A percentile compares a stretch with the other conserved stretches of the same genome.
Conservation (phyloP, 64 coral and sea anemone genomes). For the Acropora tenuis region DNA sequence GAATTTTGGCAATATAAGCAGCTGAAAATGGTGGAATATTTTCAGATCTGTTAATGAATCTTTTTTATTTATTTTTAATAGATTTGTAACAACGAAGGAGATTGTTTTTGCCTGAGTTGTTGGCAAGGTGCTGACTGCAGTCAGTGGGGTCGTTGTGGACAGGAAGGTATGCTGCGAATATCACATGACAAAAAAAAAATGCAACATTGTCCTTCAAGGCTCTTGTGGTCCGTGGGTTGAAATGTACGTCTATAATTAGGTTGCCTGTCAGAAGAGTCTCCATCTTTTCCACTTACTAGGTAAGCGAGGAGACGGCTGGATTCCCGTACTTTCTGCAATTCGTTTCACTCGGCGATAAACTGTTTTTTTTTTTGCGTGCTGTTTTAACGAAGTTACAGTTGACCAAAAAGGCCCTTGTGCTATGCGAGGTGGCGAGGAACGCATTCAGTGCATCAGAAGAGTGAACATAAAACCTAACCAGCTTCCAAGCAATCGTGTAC, state of each 20-base stretch:
- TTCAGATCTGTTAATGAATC: background rate
- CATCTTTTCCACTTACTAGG: background rate
- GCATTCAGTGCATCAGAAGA: too few relatives aligned
- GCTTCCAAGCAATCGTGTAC: too few relatives aligned
- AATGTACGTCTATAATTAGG: too few relatives aligned
- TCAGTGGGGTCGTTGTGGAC: background rate
- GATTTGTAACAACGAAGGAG: constrained; percentile 76
- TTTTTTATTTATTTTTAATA: background rate
- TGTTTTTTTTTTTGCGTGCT: too few relatives aligned
- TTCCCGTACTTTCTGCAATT: too few relatives aligned
- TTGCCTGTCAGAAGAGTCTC: background rate
- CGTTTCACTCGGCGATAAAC: too few relatives aligned
- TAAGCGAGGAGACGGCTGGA: too few relatives aligned
- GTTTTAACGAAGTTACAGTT: too few relatives aligned
- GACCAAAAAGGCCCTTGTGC: too few relatives aligned
- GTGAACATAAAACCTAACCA: too few relatives aligned
- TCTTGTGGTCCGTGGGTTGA: too few relatives aligned
- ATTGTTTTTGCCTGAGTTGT: constrained; percentile 76
- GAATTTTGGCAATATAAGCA: background rate
- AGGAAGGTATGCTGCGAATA: background rate
- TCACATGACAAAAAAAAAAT: background rate
- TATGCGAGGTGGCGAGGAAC: too few relatives aligned
- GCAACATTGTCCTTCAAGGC: background rate
- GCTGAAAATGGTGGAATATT: background rate
- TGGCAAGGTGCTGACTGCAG: constrained; percentile 70